Evolutionary conservation across 2,888 invertebrate genomes (phyloP), one percentile per base, ranked within the genome.

Genomic region (Melipona beecheii): DNA sequence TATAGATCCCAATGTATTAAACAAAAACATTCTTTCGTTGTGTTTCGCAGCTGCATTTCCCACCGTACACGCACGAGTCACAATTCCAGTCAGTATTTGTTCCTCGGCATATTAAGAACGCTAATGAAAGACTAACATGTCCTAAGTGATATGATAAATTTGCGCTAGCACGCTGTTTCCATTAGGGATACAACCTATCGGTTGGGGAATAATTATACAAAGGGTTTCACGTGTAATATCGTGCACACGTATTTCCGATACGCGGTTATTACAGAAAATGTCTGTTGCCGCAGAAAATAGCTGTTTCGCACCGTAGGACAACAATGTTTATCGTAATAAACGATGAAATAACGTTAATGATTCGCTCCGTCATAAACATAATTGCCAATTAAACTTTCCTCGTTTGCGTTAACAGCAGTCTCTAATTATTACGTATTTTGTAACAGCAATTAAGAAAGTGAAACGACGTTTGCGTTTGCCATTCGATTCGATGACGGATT

Each of bases 61-160:
- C 75, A 77, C 75, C 83, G 54, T 58, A 27, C 43, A 27, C 43
- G 43, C 73, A 65, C 54, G 72, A 64, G 13, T 36, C 43, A 17
- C 4, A 13, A 13, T 21, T 71, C 15, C 4, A 17, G 56, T 13
- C 6, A 27, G 24, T 64, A n/a, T 81, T 81, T 73, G 54, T 69
- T 56, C 58, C 43, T 52, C 6, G 31, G 68, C 69, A 73, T 81
- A 81, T 69, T 77, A 73, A 81, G 36, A 73, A 36, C 60, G 79
- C 65, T 83, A 80, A 86, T 86, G 86, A 83, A 86, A 86, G 66
- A 77, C 78, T 71, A 86, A 86, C 86, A 86, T 80, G 36, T 65
- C 65, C 64, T 71, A 74, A 68, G 52, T 19, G 78, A 75, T 75
- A 69, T 52, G 56, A 66, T 60, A 64, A 62, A 74, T 52, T 74